Evolutionary conservation across 2,888 invertebrate species (phyloP).

Genomic region (Andrena trimmerana): DNA sequence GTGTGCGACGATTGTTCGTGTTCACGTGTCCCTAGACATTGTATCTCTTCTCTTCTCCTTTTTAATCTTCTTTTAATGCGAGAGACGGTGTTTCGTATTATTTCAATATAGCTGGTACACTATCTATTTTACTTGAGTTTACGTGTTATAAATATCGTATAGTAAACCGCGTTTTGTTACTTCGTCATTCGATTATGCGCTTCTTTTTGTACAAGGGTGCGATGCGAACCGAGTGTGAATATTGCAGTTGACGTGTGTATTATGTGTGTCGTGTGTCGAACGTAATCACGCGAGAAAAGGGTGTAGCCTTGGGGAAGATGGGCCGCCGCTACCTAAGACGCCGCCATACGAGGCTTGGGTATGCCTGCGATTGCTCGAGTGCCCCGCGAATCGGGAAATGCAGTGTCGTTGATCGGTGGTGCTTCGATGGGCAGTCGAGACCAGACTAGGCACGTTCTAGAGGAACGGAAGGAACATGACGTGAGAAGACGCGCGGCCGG

Average conservation of each 20-base stretch:
- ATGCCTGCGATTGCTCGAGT: neutral
- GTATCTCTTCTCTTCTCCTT: neutral
- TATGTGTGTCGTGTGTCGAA: slow-evolving; percentile 44
- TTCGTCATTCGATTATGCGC: slow-evolving; percentile 78
- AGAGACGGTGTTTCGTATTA: slow-evolving; percentile 73
- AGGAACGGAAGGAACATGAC: neutral
- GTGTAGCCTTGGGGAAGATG: slow-evolving; percentile 3
- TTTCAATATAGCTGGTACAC: slow-evolving; percentile 79
- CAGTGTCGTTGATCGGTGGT: slow-evolving; percentile 18
- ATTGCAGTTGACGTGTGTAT: slow-evolving; percentile 58
- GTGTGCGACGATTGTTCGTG: slow-evolving; percentile 16
- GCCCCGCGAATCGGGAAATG: neutral
- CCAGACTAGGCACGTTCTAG: neutral
- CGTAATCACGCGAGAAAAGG: slow-evolving; percentile 49
- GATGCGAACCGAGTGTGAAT: slow-evolving; percentile 78
- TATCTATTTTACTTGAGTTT: slow-evolving; percentile 81
- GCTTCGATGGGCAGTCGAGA: neutral
- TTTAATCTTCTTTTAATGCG: slow-evolving; percentile 37
- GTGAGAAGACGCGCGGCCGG: neutral
- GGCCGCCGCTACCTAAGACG: slow-evolving; percentile 17
- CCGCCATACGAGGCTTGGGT: neutral
- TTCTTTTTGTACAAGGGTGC: slow-evolving; percentile 79
- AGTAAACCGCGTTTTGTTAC: slow-evolving; percentile 74
- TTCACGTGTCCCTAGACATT: slow-evolving; percentile 28
- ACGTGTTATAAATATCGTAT: slow-evolving; percentile 80